Conservation (phyloP, 2,888 invertebrate genomes). For the Tanypteryx hageni region DNA sequence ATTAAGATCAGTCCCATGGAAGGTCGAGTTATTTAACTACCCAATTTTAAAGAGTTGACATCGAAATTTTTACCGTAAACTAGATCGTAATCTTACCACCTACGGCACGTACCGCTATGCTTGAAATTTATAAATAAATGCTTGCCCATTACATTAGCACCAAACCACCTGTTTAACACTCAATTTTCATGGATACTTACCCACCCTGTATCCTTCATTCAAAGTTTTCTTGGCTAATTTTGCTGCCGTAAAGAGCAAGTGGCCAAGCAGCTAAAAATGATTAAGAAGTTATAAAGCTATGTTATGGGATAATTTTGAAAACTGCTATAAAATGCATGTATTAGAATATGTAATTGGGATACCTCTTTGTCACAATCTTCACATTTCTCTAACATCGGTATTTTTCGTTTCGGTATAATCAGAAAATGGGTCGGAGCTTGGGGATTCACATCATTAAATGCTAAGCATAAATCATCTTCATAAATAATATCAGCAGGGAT, state of each 20-base stretch:
- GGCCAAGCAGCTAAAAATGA: slow-evolving; percentile 81
- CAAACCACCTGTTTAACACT: no score
- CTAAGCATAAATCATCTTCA: slow-evolving; percentile 88
- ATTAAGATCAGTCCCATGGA: no score
- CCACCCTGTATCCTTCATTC: slow-evolving; percentile 83
- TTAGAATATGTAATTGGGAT: slow-evolving; percentile 68
- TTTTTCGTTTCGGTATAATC: slow-evolving; percentile 87
- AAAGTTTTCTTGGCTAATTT: slow-evolving; percentile 81
- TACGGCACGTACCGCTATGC: no score
- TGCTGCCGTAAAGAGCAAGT: slow-evolving; percentile 83
- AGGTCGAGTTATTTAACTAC: no score
- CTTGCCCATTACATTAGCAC: no score
- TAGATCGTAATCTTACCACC: no score
- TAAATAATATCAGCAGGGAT: slow-evolving; percentile 89
- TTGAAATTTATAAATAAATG: no score
- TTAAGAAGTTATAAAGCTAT: not conserved
- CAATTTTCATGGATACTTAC: slow-evolving; percentile 46
- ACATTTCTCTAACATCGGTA: slow-evolving; percentile 77
- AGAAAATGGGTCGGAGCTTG: slow-evolving; percentile 91
- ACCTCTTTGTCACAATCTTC: slow-evolving; percentile 76
- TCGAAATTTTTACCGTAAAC: no score
- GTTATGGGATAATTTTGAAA: slow-evolving; percentile 64
- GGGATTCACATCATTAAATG: slow-evolving; percentile 87
- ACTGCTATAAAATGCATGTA: slow-evolving; percentile 59
- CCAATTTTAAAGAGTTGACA: no score